Percentiles rank a stretch among this genome's conserved stretches.
Conservation (phyloP, 64 coral and sea anemone genomes). For the Porites australiensis region DNA sequence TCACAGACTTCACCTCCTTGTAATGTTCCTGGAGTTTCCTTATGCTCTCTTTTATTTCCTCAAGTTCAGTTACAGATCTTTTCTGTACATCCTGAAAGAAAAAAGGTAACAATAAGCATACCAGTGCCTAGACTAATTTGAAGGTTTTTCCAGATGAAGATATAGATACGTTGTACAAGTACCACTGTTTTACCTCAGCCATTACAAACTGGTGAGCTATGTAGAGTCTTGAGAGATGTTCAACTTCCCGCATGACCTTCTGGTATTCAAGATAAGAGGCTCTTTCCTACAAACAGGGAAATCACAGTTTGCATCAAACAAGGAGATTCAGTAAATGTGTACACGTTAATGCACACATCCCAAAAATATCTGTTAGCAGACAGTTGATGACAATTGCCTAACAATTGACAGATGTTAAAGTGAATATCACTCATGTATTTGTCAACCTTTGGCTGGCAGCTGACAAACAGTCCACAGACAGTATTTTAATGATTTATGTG, state of each 20-base stretch:
- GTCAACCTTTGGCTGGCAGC: no score
- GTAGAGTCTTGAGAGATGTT: slow-evolving; percentile 87
- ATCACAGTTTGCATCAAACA: not conserved
- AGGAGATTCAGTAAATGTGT: not conserved
- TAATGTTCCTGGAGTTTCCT: slow-evolving; percentile 70
- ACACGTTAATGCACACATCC: no score
- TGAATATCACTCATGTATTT: no score
- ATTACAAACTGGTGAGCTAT: slow-evolving; percentile 95
- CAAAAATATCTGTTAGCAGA: no score
- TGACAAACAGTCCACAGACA: no score
- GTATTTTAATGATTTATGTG: no score
- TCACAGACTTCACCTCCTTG: slow-evolving; percentile 47
- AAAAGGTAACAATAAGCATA: not conserved
- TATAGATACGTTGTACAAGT: no score
- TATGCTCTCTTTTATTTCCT: slow-evolving; percentile 79
- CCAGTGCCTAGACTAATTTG: not conserved
- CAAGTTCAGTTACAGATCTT: slow-evolving; percentile 79
- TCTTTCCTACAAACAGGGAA: slow-evolving; percentile 72
- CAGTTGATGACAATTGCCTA: no score
- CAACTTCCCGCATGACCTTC: slow-evolving; percentile 95
- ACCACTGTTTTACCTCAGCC: slow-evolving; percentile 80
- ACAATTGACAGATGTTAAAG: no score
- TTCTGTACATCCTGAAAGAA: slow-evolving; percentile 79
- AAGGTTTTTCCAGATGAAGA: not conserved
- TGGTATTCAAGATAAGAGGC: slow-evolving; percentile 96